Base-by-base conservation (phyloP, 2,888 invertebrate species). In the Venustoraphidia nigricollis region DNA sequence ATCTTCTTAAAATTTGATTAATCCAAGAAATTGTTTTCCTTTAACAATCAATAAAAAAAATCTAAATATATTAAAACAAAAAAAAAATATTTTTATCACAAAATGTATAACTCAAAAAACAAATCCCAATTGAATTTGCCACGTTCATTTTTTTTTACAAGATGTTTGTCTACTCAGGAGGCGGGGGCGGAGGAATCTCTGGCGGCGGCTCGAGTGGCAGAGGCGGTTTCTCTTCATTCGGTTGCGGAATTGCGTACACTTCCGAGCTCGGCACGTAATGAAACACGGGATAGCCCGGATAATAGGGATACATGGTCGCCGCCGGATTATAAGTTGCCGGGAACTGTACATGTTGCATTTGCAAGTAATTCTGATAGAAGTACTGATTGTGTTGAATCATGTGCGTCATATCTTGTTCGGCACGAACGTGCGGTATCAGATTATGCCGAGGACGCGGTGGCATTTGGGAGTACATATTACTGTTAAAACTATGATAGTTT, bases 181-280 rank as follows among this genome's bases (percentile, higher is more conserved):
- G 77, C 39, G 79, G 81, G 10, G 79, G 79, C 17, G 79, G 80
- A 8, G 78, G 77, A 46, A 70, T 68, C 41, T 71, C 69, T 1
- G 79, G 80, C 36, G 78, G 79, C 9, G 78, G 77, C 55, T 72
- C 75, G 47, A 66, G 65, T 5, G 77, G 77, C 53, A 75, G 64
- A 38, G 75, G 72, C 0, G 77, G 77, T 45, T 66, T 70, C 44
- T 61, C 62, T 27, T 27, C 27, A 6, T 27, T 3, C 6, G 6
- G 27, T 27, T 50, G 55, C 38, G 55, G 55, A 44, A 57, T 56
- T 47, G 57, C 55, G 54, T 59, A 64, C 57, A 63, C 60, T 47
- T 60, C 61, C 36, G 56, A 54, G n/a, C 40, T 34, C 36, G 54
- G 47, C 34, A 45, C 50, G 34, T 55, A 49, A 9, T 58, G 57